Evolutionary conservation across 2,113 vertebrate species (phyloP).

Genomic region (Toxotes chatareus): DNA sequence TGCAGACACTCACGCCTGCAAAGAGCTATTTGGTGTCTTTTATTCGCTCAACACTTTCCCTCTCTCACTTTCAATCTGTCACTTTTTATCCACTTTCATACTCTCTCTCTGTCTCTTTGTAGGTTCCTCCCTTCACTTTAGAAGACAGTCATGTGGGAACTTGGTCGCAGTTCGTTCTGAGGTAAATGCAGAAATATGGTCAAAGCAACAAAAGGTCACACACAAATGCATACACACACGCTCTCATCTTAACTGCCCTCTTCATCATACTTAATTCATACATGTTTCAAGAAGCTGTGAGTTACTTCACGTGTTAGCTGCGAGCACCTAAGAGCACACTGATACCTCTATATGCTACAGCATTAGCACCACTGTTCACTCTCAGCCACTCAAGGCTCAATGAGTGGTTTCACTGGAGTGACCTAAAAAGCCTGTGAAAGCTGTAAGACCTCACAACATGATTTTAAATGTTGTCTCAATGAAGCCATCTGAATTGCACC

Average conservation of each 20-base stretch:
- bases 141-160: conserved; percentile 39
- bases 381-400: conserved; percentile 35
- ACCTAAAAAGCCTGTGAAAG: conserved; percentile 68
- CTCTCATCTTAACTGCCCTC: conserved; percentile 14
- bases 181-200: conserved; percentile 55
- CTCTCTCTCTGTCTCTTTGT: conserved; percentile 20
- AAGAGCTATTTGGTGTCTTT: conserved; percentile 81
- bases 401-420: conserved; percentile 47
- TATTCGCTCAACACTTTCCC: conserved; percentile 55
- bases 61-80: conserved; percentile 65
- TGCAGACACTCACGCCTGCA: conserved; percentile 73
- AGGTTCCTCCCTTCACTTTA: conserved; percentile 52
- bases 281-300: conserved; percentile 41
- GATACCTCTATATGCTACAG: conserved; percentile 39
- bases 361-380: conserved; percentile 46
- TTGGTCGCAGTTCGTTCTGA: conserved; percentile 41
- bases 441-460: conserved; percentile 30
- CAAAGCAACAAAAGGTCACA: conserved; percentile 59
- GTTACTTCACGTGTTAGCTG: conserved; percentile 61
- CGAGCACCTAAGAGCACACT: conserved; percentile 33
- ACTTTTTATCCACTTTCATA: conserved; percentile 53
- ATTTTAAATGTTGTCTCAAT: conserved; percentile 59
- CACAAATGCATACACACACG: conserved; percentile 3
- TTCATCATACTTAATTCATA: conserved; percentile 76
- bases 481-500: conserved; percentile 23